Evolutionary conservation across 2,888 invertebrate species (phyloP), one percentile per base, ranked within the genome.

Genomic region (Dione vanillae): DNA sequence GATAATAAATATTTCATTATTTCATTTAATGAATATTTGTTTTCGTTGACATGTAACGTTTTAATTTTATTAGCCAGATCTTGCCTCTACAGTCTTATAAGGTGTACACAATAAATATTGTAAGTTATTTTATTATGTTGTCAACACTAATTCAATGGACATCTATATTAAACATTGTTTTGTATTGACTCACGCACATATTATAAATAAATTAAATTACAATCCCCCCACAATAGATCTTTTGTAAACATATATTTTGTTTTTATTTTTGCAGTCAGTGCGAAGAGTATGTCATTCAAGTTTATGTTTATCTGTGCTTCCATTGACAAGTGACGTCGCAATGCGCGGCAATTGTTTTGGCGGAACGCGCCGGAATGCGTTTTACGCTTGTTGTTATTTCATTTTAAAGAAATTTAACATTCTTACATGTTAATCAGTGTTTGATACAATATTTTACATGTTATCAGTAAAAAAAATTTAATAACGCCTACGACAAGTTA

Each of bases 271-370:
- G 65, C 68, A 72, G 72, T 62, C 67, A 49, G 19, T 61, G 51
- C 65, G 56, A 71, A 70, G 74, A 71, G 74, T 71, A 69, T 74
- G 72, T 75, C 72, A 72, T 73, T 72, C 65, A 74, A 69, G 71
- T 76, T 75, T 76, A 76, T 76, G 73, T 78, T 73, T 75, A 71
- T 74, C 76, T 76, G 74, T 78, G 74, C 74, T 74, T 72, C 76
- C 77, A 76, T 75, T 77, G 78, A 78, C 75, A 74, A 54, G 78
- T 78, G 78, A 77, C 74, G 77, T 77, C 74, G 74, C 72, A 71
- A 75, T 75, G 76, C 78, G 79, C 78, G 82, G 74, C 77, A 76
- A 80, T 83, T 86, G 86, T 86, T 86, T 86, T 84, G 86, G 79
- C 85, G 84, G 82, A 73, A 77, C 78, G 75, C 72, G 69, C 47